Evolutionary conservation across 2,888 invertebrate species (phyloP), one percentile per base, ranked within the genome.

Genomic region (Dione vanillae): DNA sequence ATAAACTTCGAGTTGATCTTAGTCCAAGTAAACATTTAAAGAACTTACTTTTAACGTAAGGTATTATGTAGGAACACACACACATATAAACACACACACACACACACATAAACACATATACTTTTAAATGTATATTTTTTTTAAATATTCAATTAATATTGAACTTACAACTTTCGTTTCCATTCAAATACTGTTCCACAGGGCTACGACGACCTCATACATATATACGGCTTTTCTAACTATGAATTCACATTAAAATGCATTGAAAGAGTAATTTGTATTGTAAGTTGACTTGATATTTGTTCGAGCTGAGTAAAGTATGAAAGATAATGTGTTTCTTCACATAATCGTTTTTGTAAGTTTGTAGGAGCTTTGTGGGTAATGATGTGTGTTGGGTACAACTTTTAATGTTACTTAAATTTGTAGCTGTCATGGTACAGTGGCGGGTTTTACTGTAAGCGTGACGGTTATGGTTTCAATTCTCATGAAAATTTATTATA

Each of bases 1-100:
- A 85, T 87, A 87, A 87, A 80, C 81, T 77, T 74, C 76, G 75
- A 78, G 86, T 85, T 83, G 83, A 83, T 84, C 79, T 75, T 80
- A 71, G 78, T 78, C 77, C 76, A 78, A 77, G 82, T 80, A 82
- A 81, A 82, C 80, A 82, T 76, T 71, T 70, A 71, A 58, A 76
- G 69, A 73, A 62, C 68, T 47, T 47, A 61, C 62, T 72, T 72
- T 65, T 73, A 72, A 51, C 54, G 58, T 9, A 35, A 35, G 7
- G 35, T 54, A 16, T 37, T 27, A 45, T 45, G 7, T 45, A 45
- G 0, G n/a, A 37, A 11, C 16, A 54, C 37, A 54, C 6, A 54
- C 27, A 52, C 16, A 52, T 20, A 12, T 51, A 49, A 27, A 47
- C 9, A n/a, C 16, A 43, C 10, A n/a, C 9, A 47, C 16, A 19